Percentiles rank a stretch among this genome's conserved stretches.
These are phyloP conservation scores for Symphodus melops DNA, from an alignment of 2,113 vertebrate species.

Conservation along the genomic window DNA sequence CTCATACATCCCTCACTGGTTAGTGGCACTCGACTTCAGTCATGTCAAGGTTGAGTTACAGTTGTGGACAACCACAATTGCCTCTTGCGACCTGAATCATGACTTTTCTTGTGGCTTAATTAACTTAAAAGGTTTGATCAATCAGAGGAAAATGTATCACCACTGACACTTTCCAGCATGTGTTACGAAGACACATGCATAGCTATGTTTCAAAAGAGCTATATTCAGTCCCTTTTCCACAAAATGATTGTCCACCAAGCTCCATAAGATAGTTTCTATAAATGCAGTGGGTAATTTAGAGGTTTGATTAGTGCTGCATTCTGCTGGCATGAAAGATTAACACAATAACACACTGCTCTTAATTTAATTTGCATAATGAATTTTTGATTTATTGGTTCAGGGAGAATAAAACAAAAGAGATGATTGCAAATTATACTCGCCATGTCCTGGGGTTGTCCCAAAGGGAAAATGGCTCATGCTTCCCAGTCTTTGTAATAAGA, in stretches of 20 bases:
- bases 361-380: constrained; percentile 58
- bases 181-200: constrained; percentile 18
- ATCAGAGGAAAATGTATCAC: constrained; percentile 45
- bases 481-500: neutral
- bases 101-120: constrained; percentile 32
- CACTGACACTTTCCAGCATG: neutral
- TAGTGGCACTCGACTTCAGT: neutral
- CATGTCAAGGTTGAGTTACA: constrained; percentile 31
- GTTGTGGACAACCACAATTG: constrained; percentile 18
- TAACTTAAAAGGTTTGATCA: constrained; percentile 65
- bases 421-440: constrained; percentile 54
- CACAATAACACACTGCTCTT: constrained; percentile 47
- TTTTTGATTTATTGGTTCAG: constrained; percentile 55
- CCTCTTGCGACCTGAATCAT: neutral
- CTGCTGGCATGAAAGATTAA: constrained; percentile 35
- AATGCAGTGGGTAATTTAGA: constrained; percentile 2
- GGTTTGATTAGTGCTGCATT: neutral
- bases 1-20: constrained; percentile 5
- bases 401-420: constrained; percentile 42
- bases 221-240: neutral
- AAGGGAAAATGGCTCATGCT: constrained; percentile 24
- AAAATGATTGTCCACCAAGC: neutral
- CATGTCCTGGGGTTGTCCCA: constrained; percentile 17
- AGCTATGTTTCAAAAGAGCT: neutral
- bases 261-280: neutral